Percentiles rank a stretch among this genome's conserved stretches.
phyloP scores from a whole-genome alignment of 2,888 invertebrate genomes.

The Glaucopsyche alexis region DNA sequence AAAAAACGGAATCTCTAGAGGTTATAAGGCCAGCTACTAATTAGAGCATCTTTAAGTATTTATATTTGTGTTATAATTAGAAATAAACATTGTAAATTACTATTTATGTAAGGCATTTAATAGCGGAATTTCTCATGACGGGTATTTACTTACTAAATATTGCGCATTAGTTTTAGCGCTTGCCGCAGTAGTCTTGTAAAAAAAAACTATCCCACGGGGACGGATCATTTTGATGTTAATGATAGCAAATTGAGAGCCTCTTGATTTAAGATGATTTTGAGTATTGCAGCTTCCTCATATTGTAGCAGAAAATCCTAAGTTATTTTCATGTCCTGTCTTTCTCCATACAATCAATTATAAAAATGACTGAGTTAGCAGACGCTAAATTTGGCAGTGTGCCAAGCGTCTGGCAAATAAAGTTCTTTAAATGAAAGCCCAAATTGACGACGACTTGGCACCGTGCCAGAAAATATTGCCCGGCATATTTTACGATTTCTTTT shows the following conservation, averaged over 20 bases:
- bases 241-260: no score
- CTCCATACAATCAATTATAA: slow-evolving; percentile 16
- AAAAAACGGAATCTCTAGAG: not conserved
- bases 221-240: no score
- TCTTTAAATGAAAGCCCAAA: slow-evolving; percentile 9
- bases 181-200: no score
- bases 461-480: slow-evolving; percentile 6
- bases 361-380: slow-evolving; percentile 12
- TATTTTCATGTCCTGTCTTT: not conserved
- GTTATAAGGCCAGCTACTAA: not conserved
- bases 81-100: not conserved
- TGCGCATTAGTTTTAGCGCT: no score
- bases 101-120: not conserved
- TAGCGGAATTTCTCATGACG: no score
- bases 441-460: not conserved
- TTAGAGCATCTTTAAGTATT: not conserved
- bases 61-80: not conserved
- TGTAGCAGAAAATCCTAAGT: not conserved
- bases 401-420: slow-evolving; percentile 10
- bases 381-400: slow-evolving; percentile 8
- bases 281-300: no score
- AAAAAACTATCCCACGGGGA: no score
- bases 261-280: no score
- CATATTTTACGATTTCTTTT: not conserved
- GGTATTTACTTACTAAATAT: no score